These are phyloP conservation scores for Craterocephalus amniculus DNA, from an alignment of 2,797 vertebrate species.

Conservation along the genomic window DNA sequence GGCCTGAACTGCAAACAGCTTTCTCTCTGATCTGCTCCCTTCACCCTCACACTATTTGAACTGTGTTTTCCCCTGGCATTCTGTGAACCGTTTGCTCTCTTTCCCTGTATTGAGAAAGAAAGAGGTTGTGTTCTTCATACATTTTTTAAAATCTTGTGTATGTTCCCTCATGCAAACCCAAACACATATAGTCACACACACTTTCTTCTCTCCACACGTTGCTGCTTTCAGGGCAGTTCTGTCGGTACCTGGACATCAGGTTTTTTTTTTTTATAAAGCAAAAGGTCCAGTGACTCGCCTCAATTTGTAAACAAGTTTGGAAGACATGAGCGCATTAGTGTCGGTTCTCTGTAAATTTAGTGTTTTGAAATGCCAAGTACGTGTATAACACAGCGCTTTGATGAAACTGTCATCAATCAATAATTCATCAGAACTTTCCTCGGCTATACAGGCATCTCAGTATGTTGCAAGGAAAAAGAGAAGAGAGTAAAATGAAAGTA, in stretches of 20 bases:
- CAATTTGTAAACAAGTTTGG: conserved; percentile 89
- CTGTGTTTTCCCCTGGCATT: conserved; percentile 86
- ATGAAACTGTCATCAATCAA: conserved; percentile 81
- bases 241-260: conserved; percentile 76
- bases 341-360: conserved; percentile 85
- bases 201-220: conserved; percentile 58
- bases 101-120: conserved; percentile 82
- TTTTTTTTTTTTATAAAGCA: conserved; percentile 60
- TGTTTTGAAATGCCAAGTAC: conserved; percentile 85
- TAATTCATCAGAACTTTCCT: conserved; percentile 85
- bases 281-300: conserved; percentile 75
- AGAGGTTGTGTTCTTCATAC: conserved; percentile 86
- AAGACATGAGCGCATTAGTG: conserved; percentile 84
- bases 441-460: conserved; percentile 78
- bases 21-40: conserved; percentile 86
- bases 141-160: conserved; percentile 86
- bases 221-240: conserved; percentile 78
- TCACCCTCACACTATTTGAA: conserved; percentile 85
- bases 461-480: conserved; percentile 73
- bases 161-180: conserved; percentile 73
- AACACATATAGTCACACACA: conserved; percentile 56
- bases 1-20: conserved; percentile 85
- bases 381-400: conserved; percentile 75
- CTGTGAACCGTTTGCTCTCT: conserved; percentile 81
- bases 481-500: conserved; percentile 73